Conservation (phyloP, 1,140 invertebrate species). For the Drosophila willistoni region DNA sequence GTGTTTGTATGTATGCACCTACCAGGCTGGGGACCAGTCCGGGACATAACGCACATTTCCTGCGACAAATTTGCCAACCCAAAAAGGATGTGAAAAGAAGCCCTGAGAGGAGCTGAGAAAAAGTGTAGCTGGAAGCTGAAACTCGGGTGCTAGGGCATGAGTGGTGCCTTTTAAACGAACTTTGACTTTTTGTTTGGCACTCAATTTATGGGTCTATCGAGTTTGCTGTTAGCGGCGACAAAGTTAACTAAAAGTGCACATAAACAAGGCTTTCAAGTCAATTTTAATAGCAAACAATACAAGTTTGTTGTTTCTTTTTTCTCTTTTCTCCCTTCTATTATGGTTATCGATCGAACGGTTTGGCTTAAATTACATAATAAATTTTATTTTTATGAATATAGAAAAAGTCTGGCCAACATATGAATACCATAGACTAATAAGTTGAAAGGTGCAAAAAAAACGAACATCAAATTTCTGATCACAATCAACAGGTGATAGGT, state of each 20-base stretch:
- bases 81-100: constrained; percentile 44
- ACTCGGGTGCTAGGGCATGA: neutral
- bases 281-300: constrained; percentile 73
- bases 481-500: no score
- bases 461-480: no score
- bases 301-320: constrained; percentile 29
- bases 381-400: constrained; percentile 14
- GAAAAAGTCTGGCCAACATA: neutral
- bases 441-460: no score
- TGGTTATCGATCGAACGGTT: constrained; percentile 40
- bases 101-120: constrained; percentile 1
- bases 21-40: constrained; percentile 39
- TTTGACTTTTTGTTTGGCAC: constrained; percentile 73
- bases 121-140: constrained; percentile 13
- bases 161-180: constrained; percentile 64
- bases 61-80: constrained; percentile 76
- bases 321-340: neutral
- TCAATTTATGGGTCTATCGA: constrained; percentile 80
- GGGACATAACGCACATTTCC: constrained; percentile 72
- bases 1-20: constrained; percentile 35
- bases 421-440: neutral
- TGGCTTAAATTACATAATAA: constrained; percentile 26
- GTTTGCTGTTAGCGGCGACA: constrained; percentile 41
- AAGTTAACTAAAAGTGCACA: constrained; percentile 76
- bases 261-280: constrained; percentile 70